Conservation (phyloP, 1,140 invertebrate genomes). For the Lepidurus arcticus region DNA sequence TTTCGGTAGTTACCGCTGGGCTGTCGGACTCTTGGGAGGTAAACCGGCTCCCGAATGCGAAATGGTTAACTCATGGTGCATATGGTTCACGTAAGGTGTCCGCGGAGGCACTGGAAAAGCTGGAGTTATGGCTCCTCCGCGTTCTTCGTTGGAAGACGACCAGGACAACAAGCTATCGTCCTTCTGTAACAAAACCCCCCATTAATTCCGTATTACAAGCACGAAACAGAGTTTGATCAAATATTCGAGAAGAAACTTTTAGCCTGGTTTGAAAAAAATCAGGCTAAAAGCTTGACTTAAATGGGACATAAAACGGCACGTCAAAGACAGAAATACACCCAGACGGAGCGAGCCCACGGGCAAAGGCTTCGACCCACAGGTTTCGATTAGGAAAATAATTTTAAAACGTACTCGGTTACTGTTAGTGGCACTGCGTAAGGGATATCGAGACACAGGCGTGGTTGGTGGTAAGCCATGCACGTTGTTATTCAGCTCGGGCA, state of each 20-base stretch:
- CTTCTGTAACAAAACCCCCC: slow-evolving; percentile 47
- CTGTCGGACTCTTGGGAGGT: slow-evolving; percentile 65
- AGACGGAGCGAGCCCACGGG: too few species aligned
- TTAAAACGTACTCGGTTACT: not conserved
- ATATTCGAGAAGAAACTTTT: too few species aligned
- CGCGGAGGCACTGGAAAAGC: slow-evolving; percentile 82
- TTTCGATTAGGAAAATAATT: not conserved
- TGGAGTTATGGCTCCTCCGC: slow-evolving; percentile 67
- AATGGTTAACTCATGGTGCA: slow-evolving; percentile 43
- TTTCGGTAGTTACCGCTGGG: slow-evolving; percentile 54
- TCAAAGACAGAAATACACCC: too few species aligned
- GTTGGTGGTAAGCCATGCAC: slow-evolving; percentile 11
- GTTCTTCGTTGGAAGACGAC: slow-evolving; percentile 53
- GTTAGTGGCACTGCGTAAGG: not conserved
- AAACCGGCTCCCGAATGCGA: slow-evolving; percentile 48
- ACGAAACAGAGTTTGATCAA: too few species aligned
- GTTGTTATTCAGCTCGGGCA: slow-evolving; percentile 10
- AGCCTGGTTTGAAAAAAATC: too few species aligned
- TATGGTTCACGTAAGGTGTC: slow-evolving; percentile 62
- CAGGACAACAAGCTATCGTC: slow-evolving; percentile 58
- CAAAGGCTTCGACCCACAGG: not conserved
- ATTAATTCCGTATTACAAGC: not conserved
- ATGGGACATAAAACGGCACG: too few species aligned
- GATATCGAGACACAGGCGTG: not conserved
- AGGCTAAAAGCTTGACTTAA: too few species aligned